Evolutionary conservation across 2,797 vertebrate genomes (phyloP), one percentile per base, ranked within the genome.

Genomic region (Spizella passerina): DNA sequence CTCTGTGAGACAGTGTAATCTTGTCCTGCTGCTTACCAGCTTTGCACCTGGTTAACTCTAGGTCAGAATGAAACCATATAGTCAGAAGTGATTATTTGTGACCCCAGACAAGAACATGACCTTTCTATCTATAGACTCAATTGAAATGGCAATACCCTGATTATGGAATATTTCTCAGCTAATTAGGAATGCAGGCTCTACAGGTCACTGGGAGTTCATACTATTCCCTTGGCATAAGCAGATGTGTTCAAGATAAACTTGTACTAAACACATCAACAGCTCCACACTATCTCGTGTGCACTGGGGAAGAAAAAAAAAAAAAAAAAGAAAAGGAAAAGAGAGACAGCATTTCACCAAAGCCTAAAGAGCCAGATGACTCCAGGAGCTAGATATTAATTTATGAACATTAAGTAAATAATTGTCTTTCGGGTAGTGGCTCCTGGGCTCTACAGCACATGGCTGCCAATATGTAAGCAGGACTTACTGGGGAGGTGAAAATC

Each of bases 231-330:
- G 93, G 52, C 75, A 78, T 94, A 95, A 96, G 71, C 96, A 97
- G 96, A 97, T 96, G 94, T 96, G 94, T 96, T 96, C 91, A 88
- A 97, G 97, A 97, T 98, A 97, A 97, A 96, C 95, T 96, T 93
- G 91, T 90, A 68, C 93, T 93, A 91, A 97, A 90, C 88, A 95
- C 57, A 57, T 96, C 95, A 97, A 79, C 93, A 88, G 94, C 79
- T 96, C 93, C 66, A 14, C 79, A 32, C 90, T 94, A 95, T 93
- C 94, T 97, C 50, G 19, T 95, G 90, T 88, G 92, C 87, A 29
- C 65, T 81, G 36, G 77, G 11, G 24, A 27, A 17, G 7, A 6
- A 36, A 56, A 34, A 56, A 56, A 34, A 57, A 4, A 1, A n/a
- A 50, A 30, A n/a, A 41, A 41, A 41, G 41, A 8, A 38, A 24